These are phyloP conservation scores for Cavia porcellus DNA, from an alignment of 2,113 vertebrate species.

Conservation along the genomic window DNA sequence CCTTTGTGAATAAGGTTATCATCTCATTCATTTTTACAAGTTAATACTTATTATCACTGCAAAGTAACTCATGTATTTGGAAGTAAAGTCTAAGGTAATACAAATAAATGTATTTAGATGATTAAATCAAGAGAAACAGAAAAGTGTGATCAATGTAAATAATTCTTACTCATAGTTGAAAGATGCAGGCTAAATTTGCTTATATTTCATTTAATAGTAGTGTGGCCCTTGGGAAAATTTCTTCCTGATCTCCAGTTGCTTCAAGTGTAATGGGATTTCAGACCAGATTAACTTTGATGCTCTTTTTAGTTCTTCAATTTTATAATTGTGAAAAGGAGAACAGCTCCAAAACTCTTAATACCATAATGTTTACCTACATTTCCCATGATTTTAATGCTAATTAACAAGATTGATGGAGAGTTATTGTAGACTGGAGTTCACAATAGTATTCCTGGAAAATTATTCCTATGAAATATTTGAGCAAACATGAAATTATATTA, in stretches of 20 bases:
- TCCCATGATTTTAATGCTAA: conserved; percentile 30
- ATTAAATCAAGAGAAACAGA: neutral
- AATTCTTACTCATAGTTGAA: neutral
- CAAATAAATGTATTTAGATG: conserved; percentile 24
- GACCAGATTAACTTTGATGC: conserved; percentile 36
- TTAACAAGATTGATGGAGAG: conserved; percentile 40
- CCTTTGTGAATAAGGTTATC: neutral
- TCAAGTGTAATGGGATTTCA: conserved; percentile 60
- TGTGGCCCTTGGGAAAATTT: neutral
- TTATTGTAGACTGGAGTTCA: neutral
- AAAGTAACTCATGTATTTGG: conserved; percentile 12
- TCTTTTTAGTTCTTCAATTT: conserved; percentile 43
- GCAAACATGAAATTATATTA: neutral
- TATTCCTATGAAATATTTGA: neutral
- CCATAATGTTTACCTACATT: conserved; percentile 53
- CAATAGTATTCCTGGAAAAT: neutral
- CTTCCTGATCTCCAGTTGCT: neutral
- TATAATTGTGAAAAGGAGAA: conserved; percentile 29
- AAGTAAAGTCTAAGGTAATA: neutral
- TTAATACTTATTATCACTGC: neutral
- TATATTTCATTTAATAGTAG: conserved; percentile 7
- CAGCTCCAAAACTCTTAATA: conserved; percentile 26
- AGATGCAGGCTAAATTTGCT: conserved; percentile 25
- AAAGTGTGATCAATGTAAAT: conserved; percentile 26
- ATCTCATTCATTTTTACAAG: conserved; percentile 1